Base-by-base conservation (phyloP, 2,888 invertebrate species). In the Zygogramma bicolorata region DNA sequence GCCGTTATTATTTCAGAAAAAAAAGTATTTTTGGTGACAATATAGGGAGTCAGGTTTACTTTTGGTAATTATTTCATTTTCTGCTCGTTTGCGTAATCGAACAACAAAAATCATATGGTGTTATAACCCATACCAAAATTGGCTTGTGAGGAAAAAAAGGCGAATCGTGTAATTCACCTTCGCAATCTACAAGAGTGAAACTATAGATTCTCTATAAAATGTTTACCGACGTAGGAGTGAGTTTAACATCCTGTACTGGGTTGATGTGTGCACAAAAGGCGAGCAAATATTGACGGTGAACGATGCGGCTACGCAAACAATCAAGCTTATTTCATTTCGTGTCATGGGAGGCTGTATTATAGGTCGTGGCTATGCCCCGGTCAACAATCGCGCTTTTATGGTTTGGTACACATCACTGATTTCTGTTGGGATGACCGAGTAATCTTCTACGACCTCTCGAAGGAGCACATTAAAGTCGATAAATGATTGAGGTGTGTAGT, bases 271-370 rank as follows among this genome's bases (percentile, higher is more conserved):
- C 61, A 70, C 71, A 68, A 74, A 61, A 61, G 70, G 68, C 71
- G 58, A 73, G 61, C 70, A 75, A 77, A 77, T 77, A 77, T 77
- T 77, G 75, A 75, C 77, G 65, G 59, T 71, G 73, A 77, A 73
- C 75, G 71, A 74, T 68, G 65, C 68, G 68, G 60, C 61, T 42
- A 18, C 31, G 63, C 42, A 72, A 72, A 72, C 68, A 72, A 65
- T 72, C 65, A 29, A 65, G 68, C 68, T 68, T 65, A 40, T 46
- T 62, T 62, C 59, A 67, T 71, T 67, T 58, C 53, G 63, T 63
- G 66, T 71, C 71, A 67, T 53, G 62, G 63, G 67, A 65, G 46
- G 70, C 42, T 65, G 60, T 68, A 57, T 42, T 65, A 70, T 69
- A 25, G 53, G 53, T 53, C 53, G 53, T 53, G 53, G 53, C 53